Base-by-base conservation (phyloP, 2,797 vertebrate species). In the Gobio occitaniae region DNA sequence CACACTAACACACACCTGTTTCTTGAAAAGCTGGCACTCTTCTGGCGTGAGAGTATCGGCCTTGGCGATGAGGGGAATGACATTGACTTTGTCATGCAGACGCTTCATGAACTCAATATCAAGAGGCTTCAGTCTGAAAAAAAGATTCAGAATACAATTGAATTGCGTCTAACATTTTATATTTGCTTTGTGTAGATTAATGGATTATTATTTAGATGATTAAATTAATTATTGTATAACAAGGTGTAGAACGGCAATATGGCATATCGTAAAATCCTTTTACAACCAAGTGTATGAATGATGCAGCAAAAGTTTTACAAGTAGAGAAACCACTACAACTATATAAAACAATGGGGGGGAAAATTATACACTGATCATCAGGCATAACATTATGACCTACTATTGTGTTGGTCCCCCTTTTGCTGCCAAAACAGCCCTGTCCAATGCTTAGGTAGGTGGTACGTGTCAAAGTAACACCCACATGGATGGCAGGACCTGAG, bases 31-130 rank as follows among this genome's bases (percentile, higher is more conserved):
- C 87, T 96, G 95, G 89, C 96, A 96, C 89, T 96, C 96, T 84
- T 96, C 96, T 0, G 95, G 95, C 5, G 96, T 96, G 80, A 96
- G 91, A 0, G 96, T 96, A 90, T 96, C 96, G 0, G 96, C 96
- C 87, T 96, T 96, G 5, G 96, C 95, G 25, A 96, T 96, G 1
- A 96, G 94, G 3, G 96, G 96, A 85, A 96, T 96, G 80, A 96
- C 95, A n/a, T 96, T 96, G 82, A 96, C 96, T 90, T 96, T 96
- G 90, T 96, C 96, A 13, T 96, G 96, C 56, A 96, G 94, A 72
- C 95, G 91, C 91, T 96, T 96, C 96, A 96, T 96, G 84, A 96
- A 96, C 89, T 96, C 96, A 1, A 96, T 96, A 89, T 96, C 96
- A 89, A 96, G 92, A 0, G 96, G 95, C 90, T 96, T 96, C 72